A percentile compares a stretch with the other conserved stretches of the same genome.
Conservation (phyloP, 2,113 vertebrate species). For the Paralichthys olivaceus region DNA sequence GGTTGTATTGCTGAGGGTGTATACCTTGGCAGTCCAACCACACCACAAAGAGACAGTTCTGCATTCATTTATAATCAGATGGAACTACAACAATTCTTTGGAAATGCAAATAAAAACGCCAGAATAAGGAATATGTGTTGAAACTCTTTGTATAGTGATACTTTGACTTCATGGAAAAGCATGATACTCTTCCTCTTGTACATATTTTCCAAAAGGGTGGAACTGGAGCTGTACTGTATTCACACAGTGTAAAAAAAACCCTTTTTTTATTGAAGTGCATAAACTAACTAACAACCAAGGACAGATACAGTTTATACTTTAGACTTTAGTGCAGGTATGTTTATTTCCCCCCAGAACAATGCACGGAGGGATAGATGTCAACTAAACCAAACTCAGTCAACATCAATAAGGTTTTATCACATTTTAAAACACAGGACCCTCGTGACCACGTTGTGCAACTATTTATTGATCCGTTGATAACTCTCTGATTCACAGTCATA, state of each 20-base stretch:
- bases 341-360: not conserved
- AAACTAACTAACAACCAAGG: not conserved
- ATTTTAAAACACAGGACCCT: not conserved
- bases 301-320: too few species aligned
- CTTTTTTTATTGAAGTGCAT: not conserved
- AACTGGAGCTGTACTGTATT: not conserved
- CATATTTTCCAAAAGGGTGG: slow-evolving; percentile 3
- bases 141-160: not conserved
- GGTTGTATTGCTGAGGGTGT: not conserved
- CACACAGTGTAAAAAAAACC: too few species aligned
- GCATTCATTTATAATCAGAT: not conserved
- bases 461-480: not conserved
- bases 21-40: not conserved
- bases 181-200: not conserved
- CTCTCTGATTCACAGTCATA: not conserved
- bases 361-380: too few species aligned
- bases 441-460: not conserved
- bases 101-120: not conserved
- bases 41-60: not conserved
- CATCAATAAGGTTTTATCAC: not conserved
- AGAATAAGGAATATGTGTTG: too few species aligned
- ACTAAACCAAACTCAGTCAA: not conserved
- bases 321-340: too few species aligned
- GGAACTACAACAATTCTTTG: not conserved
- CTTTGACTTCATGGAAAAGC: not conserved